Conservation (phyloP, 1,140 invertebrate genomes). For the Anadara kagoshimensis region DNA sequence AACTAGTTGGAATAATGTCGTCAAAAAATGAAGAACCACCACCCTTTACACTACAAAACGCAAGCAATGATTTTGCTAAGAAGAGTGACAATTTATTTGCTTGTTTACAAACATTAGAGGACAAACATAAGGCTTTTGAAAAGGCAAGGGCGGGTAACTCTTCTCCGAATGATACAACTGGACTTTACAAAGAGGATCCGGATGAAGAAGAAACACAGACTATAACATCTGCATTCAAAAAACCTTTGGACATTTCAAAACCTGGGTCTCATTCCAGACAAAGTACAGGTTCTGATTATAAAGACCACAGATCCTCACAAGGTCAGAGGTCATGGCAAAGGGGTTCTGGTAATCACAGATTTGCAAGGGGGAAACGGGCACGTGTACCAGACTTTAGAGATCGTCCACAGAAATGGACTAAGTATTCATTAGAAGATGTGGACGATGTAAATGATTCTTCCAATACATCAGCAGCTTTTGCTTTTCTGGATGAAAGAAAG, state of each 20-base stretch:
- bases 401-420: slow-evolving; percentile 57
- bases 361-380: neutral
- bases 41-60: slow-evolving; percentile 28
- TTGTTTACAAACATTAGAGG: slow-evolving; percentile 46
- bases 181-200: slow-evolving; percentile 45
- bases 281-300: neutral
- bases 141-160: slow-evolving; percentile 26
- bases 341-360: slow-evolving; percentile 18
- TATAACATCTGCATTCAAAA: slow-evolving; percentile 22
- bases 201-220: slow-evolving; percentile 35
- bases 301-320: neutral
- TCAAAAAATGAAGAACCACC: neutral
- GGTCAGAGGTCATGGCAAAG: neutral
- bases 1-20: neutral
- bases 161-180: slow-evolving; percentile 21
- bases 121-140: slow-evolving; percentile 49
- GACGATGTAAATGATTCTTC: slow-evolving; percentile 48
- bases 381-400: slow-evolving; percentile 48
- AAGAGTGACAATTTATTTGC: slow-evolving; percentile 53
- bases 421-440: slow-evolving; percentile 58
- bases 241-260: slow-evolving; percentile 6
- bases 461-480: slow-evolving; percentile 55
- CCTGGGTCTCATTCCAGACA: neutral
- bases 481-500: slow-evolving; percentile 51
- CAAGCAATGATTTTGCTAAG: slow-evolving; percentile 31